phyloP scores from a whole-genome alignment of 2,797 vertebrate species.

The Selene dorsalis region DNA sequence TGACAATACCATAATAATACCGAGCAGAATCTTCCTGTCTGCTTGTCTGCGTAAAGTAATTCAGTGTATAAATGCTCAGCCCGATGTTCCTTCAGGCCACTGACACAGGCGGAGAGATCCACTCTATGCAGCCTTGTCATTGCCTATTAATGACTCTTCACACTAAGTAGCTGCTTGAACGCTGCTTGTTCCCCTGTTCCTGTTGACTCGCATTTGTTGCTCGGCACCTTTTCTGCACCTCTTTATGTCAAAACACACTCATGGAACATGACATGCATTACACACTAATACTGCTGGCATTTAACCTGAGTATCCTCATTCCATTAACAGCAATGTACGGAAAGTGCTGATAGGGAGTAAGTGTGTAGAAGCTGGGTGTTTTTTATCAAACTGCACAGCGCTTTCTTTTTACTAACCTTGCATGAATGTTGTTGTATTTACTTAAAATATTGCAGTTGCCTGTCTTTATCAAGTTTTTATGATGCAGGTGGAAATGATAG shows the following conservation, averaged over 20 bases:
- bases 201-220: slow-evolving; percentile 60
- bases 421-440: neutral
- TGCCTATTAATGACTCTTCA: slow-evolving; percentile 71
- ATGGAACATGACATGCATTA: slow-evolving; percentile 48
- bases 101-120: slow-evolving; percentile 51
- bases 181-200: slow-evolving; percentile 45
- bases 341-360: slow-evolving; percentile 29
- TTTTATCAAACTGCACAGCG: neutral
- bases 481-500: neutral
- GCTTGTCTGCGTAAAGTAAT: slow-evolving; percentile 52
- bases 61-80: slow-evolving; percentile 44
- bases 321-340: slow-evolving; percentile 32
- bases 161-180: slow-evolving; percentile 62
- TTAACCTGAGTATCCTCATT: slow-evolving; percentile 44
- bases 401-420: neutral
- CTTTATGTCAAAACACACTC: slow-evolving; percentile 58
- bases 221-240: slow-evolving; percentile 55
- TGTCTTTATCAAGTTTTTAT: neutral
- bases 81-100: slow-evolving; percentile 64
- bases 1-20: slow-evolving; percentile 53
- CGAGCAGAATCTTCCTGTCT: slow-evolving; percentile 50
- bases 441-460: neutral
- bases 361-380: neutral
- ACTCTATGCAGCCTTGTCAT: slow-evolving; percentile 67
- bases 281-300: slow-evolving; percentile 40